Conservation (phyloP, 1,140 invertebrate genomes). For the Eupristina koningsbergeri region DNA sequence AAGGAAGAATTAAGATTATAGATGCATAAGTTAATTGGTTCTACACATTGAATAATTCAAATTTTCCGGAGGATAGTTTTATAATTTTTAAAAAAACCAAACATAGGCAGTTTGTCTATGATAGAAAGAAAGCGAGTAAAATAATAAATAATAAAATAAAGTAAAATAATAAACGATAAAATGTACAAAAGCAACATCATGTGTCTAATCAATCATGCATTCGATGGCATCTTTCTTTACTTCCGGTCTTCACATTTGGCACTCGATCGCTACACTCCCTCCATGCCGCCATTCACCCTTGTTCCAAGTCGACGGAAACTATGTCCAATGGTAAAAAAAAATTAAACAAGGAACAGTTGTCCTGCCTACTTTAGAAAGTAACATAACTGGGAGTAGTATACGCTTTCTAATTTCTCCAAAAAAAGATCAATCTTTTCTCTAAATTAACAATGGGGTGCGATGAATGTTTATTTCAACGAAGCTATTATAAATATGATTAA, state of each 20-base stretch:
- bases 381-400: neutral
- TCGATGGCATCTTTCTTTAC: neutral
- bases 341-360: neutral
- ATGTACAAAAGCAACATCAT: neutral
- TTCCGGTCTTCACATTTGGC: neutral
- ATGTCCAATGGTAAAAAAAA: neutral
- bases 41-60: too few species aligned
- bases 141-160: too few species aligned
- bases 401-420: neutral
- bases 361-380: neutral
- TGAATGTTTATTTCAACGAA: neutral
- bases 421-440: too few species aligned
- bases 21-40: too few species aligned
- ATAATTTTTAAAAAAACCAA: too few species aligned
- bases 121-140: too few species aligned
- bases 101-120: too few species aligned
- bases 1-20: too few species aligned
- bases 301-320: neutral
- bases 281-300: neutral
- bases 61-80: too few species aligned
- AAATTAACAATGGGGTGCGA: neutral
- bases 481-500: neutral
- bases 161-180: too few species aligned
- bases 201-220: neutral
- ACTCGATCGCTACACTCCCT: neutral